These are phyloP conservation scores for Phyllotis vaccarum DNA, from an alignment of 2,797 vertebrate genomes.

Conservation along the genomic window DNA sequence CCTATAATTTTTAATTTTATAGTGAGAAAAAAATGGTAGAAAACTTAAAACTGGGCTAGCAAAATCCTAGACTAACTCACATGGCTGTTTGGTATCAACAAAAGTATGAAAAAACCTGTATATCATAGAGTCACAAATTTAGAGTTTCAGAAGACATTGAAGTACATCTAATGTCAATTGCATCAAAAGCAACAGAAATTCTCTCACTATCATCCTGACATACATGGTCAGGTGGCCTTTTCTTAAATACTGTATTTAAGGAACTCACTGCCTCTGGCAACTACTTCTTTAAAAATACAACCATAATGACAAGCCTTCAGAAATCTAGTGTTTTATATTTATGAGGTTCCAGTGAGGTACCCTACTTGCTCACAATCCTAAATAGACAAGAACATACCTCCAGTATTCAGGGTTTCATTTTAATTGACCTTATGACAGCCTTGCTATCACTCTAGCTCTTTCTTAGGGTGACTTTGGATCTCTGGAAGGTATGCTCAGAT, in stretches of 20 bases:
- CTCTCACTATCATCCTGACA: background rate
- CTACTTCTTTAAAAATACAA: constrained; percentile 38
- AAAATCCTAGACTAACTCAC: background rate
- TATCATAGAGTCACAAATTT: background rate
- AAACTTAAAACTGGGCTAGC: background rate
- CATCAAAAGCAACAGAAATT: background rate
- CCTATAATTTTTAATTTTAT: constrained; percentile 16
- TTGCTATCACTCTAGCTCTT: background rate
- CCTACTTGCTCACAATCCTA: background rate
- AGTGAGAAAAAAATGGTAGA: background rate
- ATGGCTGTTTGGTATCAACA: background rate
- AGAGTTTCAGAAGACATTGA: background rate
- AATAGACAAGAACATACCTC: background rate
- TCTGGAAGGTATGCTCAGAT: background rate
- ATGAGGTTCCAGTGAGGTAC: background rate
- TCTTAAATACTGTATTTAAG: constrained; percentile 21
- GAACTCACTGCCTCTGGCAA: background rate
- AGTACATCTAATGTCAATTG: background rate
- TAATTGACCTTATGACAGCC: background rate
- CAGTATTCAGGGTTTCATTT: background rate
- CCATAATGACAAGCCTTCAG: background rate
- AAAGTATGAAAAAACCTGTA: constrained; percentile 15
- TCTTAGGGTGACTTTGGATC: background rate
- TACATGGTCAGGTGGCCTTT: background rate
- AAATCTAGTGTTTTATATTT: constrained; percentile 27